Conservation (phyloP, 2,888 invertebrate genomes). For the Patella ulyssiponensis region DNA sequence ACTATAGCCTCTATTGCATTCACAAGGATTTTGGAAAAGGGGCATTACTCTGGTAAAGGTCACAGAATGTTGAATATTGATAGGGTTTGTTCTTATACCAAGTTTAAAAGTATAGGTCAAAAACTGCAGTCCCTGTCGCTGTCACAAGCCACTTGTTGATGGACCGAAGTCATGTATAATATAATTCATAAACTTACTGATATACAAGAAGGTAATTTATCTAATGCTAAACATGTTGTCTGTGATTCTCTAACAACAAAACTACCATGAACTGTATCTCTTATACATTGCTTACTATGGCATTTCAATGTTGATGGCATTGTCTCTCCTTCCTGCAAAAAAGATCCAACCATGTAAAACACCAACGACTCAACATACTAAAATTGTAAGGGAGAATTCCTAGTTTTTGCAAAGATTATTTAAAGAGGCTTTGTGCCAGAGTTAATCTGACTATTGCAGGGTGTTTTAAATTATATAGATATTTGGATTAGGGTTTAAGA, state of each 20-base stretch:
- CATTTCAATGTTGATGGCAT: slow-evolving; percentile 46
- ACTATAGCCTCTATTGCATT: too few species aligned
- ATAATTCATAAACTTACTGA: slow-evolving; percentile 36
- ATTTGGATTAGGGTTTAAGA: background rate
- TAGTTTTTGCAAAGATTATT: too few species aligned
- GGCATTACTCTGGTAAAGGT: too few species aligned
- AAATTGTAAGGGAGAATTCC: too few species aligned
- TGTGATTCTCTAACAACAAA: slow-evolving; percentile 48
- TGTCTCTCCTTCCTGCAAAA: slow-evolving; percentile 42
- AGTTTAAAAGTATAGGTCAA: too few species aligned
- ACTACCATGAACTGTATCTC: slow-evolving; percentile 33
- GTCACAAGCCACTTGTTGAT: too few species aligned
- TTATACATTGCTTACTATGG: slow-evolving; percentile 48
- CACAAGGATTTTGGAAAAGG: too few species aligned
- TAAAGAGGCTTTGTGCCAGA: background rate
- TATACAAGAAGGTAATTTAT: slow-evolving; percentile 44
- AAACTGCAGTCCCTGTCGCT: too few species aligned
- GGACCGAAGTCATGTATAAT: too few species aligned
- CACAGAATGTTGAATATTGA: too few species aligned
- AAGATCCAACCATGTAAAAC: background rate
- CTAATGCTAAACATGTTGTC: slow-evolving; percentile 40
- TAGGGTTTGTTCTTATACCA: too few species aligned
- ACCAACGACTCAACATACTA: too few species aligned
- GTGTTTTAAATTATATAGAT: background rate
- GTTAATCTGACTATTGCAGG: background rate